Conservation (phyloP, 2,888 invertebrate genomes). For the Agonum fuliginosum region DNA sequence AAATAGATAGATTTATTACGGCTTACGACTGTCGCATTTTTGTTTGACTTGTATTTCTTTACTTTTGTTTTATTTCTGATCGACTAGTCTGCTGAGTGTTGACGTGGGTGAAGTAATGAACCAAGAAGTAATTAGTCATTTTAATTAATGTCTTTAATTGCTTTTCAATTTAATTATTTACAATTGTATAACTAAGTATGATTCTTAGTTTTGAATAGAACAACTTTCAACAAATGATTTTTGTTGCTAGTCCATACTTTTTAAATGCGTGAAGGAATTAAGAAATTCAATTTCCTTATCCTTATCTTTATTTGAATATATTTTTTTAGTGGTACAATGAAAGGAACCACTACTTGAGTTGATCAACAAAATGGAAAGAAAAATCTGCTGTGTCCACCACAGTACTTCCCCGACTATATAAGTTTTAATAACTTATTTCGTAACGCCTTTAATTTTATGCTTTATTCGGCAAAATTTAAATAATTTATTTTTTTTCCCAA, state of each 20-base stretch:
- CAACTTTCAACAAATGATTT: constrained; percentile 28
- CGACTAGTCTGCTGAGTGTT: constrained; percentile 10
- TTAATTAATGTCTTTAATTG: constrained; percentile 35
- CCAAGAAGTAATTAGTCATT: constrained; percentile 29
- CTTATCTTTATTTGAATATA: background rate
- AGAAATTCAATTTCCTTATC: too few relatives aligned
- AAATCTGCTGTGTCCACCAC: too few relatives aligned
- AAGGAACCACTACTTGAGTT: too few relatives aligned
- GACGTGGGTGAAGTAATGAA: constrained; percentile 44
- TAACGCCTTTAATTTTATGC: too few relatives aligned
- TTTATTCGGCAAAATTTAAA: too few relatives aligned
- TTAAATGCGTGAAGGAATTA: background rate
- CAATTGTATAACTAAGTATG: constrained; percentile 20
- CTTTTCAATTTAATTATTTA: constrained; percentile 11
- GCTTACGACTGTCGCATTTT: background rate
- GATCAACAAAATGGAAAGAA: too few relatives aligned
- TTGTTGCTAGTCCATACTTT: background rate
- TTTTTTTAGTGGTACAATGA: too few relatives aligned
- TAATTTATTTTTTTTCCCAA: too few relatives aligned
- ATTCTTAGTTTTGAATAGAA: constrained; percentile 18
- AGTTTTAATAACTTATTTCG: too few relatives aligned
- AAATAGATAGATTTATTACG: constrained; percentile 29
- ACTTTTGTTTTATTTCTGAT: too few relatives aligned
- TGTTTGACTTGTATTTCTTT: background rate
- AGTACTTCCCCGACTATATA: too few relatives aligned